Percentiles rank a stretch among this genome's conserved stretches.
phyloP scores from a whole-genome alignment of 2,797 vertebrate genomes.

The Enteromius anoplus region DNA sequence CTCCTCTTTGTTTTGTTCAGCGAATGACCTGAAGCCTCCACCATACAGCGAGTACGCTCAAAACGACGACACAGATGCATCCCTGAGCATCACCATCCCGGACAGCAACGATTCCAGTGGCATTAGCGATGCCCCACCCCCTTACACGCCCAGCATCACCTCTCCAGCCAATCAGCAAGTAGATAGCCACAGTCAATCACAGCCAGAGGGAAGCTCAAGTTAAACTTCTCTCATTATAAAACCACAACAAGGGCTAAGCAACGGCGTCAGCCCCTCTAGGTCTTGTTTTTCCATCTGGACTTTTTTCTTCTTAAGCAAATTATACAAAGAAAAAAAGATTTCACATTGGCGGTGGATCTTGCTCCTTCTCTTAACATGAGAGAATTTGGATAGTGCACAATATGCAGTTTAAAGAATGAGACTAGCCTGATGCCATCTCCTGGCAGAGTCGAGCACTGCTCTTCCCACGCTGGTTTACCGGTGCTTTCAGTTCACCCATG shows the following conservation, averaged over 20 bases:
- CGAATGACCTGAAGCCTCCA: slow-evolving; percentile 84
- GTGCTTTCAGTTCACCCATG: slow-evolving; percentile 61
- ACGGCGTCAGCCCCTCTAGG: slow-evolving; percentile 58
- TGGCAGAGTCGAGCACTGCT: slow-evolving; percentile 13
- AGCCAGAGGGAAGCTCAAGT: slow-evolving; percentile 64
- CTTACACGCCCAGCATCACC: slow-evolving; percentile 73
- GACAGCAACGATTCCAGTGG: slow-evolving; percentile 70
- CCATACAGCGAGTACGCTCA: slow-evolving; percentile 83
- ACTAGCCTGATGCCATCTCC: slow-evolving; percentile 18
- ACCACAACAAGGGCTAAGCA: slow-evolving; percentile 69
- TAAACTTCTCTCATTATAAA: slow-evolving; percentile 54
- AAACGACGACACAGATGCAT: slow-evolving; percentile 56
- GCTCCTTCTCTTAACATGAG: neutral
- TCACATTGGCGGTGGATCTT: neutral
- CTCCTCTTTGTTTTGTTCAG: slow-evolving; percentile 59
- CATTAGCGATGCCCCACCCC: slow-evolving; percentile 81
- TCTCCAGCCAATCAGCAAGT: slow-evolving; percentile 58
- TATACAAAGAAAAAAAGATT: neutral
- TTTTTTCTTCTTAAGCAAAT: slow-evolving; percentile 32
- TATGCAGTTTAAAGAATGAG: slow-evolving; percentile 22
- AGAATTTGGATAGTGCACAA: slow-evolving; percentile 19
- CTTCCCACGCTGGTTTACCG: slow-evolving; percentile 33
- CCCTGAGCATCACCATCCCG: slow-evolving; percentile 67
- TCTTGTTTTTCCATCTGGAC: slow-evolving; percentile 23
- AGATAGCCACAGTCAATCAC: slow-evolving; percentile 58